Conservation (phyloP, 1,140 invertebrate genomes). For the Eufriesea mexicana region DNA sequence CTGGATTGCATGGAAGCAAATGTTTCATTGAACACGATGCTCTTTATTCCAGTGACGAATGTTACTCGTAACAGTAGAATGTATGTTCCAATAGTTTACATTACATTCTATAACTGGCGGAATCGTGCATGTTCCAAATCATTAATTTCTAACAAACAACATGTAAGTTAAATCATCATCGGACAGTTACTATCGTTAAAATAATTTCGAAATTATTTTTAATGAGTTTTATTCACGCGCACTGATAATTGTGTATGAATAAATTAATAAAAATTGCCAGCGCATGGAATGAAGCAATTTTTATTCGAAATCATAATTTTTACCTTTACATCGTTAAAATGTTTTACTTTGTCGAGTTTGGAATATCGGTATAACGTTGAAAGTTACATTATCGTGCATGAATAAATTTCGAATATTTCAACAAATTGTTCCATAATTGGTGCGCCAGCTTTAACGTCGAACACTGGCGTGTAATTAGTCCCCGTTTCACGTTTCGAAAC, state of each 20-base stretch:
- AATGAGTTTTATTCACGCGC: too few relatives aligned
- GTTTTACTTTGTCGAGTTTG: neutral
- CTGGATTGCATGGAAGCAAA: neutral
- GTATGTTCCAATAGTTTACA: neutral
- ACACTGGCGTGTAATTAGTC: neutral
- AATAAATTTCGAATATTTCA: constrained; percentile 2
- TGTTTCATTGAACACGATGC: neutral
- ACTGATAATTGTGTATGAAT: neutral
- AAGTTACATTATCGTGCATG: neutral
- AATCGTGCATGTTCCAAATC: neutral
- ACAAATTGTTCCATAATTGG: constrained; percentile 8
- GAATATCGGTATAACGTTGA: neutral
- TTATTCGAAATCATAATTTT: neutral
- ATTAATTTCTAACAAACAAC: neutral
- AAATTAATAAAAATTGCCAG: neutral
- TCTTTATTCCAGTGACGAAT: neutral
- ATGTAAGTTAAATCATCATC: neutral
- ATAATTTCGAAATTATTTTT: neutral
- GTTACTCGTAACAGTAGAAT: neutral
- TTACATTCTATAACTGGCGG: neutral
- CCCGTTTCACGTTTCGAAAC: neutral
- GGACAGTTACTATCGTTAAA: neutral
- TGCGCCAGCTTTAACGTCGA: neutral
- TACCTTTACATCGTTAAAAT: neutral
- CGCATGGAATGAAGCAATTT: neutral